Percentiles rank a stretch among this genome's conserved stretches.
Evolutionary conservation across 2,113 vertebrate genomes (phyloP).

Genomic region (Myrmecophaga tridactyla): DNA sequence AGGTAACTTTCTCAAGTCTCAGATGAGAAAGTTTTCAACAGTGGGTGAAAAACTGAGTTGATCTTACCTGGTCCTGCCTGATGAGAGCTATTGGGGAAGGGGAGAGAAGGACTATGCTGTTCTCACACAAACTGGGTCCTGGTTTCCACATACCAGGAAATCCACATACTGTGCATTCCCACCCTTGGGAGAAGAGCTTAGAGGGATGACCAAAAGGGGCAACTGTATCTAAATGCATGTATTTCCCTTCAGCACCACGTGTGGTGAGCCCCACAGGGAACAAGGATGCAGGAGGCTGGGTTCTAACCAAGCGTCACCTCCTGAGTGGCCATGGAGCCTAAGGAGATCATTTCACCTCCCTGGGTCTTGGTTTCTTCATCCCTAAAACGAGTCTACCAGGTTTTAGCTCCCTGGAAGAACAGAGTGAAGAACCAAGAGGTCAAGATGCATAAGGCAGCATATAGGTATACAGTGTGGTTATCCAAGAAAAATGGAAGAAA

Average conservation of each 20-base stretch:
- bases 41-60: rapidly evolving
- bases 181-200: background rate
- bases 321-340: background rate
- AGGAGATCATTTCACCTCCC: background rate
- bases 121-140: too few relatives aligned
- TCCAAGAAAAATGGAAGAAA: background rate
- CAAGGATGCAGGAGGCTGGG: background rate
- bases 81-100: rapidly evolving
- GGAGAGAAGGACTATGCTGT: too few relatives aligned
- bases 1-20: background rate
- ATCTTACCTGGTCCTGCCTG: rapidly evolving
- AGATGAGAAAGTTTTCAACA: rapidly evolving
- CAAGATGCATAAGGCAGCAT: background rate
- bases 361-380: background rate
- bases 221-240: rapidly evolving
- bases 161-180: background rate
- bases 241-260: too few relatives aligned
- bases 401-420: background rate
- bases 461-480: background rate
- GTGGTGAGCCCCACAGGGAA: rapidly evolving
- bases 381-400: background rate
- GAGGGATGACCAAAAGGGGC: background rate
- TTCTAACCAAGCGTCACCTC: background rate
- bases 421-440: background rate
- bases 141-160: background rate